Percentiles rank a stretch among this genome's conserved stretches.
These are phyloP conservation scores for Cephalopachus bancanus DNA, from an alignment of 2,797 vertebrate species.

Conservation along the genomic window DNA sequence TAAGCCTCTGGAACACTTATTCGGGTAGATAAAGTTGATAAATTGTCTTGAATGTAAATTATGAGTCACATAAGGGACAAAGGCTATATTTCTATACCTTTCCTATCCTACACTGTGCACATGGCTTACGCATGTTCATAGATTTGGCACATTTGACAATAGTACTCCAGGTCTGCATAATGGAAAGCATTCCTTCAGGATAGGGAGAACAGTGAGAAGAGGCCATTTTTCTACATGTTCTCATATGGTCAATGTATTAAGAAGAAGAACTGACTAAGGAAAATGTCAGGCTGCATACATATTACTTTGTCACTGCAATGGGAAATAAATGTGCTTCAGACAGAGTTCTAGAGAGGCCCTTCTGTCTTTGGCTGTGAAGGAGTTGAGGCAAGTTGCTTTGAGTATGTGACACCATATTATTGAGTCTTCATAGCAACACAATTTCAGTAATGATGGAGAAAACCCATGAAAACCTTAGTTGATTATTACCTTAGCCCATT, in stretches of 20 bases:
- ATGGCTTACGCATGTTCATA: neutral
- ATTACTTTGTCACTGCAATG: neutral
- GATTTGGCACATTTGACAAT: neutral
- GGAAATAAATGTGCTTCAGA: neutral
- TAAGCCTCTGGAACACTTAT: neutral
- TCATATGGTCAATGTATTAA: neutral
- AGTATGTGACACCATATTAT: neutral
- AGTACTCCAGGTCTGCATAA: neutral
- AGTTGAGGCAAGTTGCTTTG: neutral
- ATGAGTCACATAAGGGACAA: neutral
- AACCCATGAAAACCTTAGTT: neutral
- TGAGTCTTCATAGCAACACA: neutral
- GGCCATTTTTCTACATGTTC: neutral
- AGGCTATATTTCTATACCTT: neutral
- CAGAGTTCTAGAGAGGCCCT: neutral
- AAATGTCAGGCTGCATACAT: neutral
- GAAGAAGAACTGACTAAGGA: neutral
- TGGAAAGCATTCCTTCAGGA: neutral
- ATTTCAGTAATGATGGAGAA: neutral
- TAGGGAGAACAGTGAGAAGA: neutral
- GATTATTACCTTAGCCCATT: neutral
- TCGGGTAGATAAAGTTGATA: neutral
- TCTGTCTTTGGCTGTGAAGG: neutral
- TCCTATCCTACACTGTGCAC: neutral
- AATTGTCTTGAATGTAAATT: slow-evolving; percentile 3